Evolutionary conservation across 92 coral and sea anemone species (phyloP), one percentile per base, ranked within the genome.

Genomic region (Parazoanthus atlanticus): DNA sequence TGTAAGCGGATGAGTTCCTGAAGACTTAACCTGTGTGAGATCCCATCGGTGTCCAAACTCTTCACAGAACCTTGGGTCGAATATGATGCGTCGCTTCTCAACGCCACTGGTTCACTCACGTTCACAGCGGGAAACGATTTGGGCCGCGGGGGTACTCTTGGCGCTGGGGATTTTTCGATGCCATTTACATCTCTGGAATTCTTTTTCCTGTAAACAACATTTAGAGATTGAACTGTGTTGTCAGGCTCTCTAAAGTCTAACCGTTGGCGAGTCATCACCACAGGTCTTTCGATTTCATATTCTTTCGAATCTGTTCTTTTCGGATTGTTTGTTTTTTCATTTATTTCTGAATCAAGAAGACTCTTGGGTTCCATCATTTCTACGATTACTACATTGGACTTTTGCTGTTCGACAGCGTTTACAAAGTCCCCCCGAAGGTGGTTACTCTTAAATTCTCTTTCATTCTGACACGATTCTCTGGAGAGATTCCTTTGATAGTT

Each of bases 1-100:
- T 97, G 99, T 32, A 97, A 86, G 75, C 92, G 91, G 26, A 97
- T 97, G 47, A 97, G 94, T 87, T 97, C 97, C 61, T 95, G 99
- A 67, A 96, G 91, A 74, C 98, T 94, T 78, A 96, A 83, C 52
- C 96, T 91, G 88, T 95, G 95, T 25, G 97, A 88, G 21, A 84
- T 43, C 29, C 87, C 87, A 4, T 84, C 87, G 1, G 77, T 70
- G 78, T 84, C 85, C 28, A 81, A 58, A 65, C 85, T 81, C 17
- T 81, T 84, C 16, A 84, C 79, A 43, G 87, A 84, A 70, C 74
- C 77, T 84, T 84, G 87, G 25, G 87, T 84, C 8, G 79, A 84
- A 32, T 84, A 70, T 16, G 87, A 84, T 2, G 64, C 43, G 0
- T 84, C 87, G 31, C 86, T 66, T 82, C 54, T 82, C 17, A 64